These are phyloP conservation scores for Cardiocondyla obscurior DNA, from an alignment of 1,140 invertebrate genomes.

Conservation along the genomic window DNA sequence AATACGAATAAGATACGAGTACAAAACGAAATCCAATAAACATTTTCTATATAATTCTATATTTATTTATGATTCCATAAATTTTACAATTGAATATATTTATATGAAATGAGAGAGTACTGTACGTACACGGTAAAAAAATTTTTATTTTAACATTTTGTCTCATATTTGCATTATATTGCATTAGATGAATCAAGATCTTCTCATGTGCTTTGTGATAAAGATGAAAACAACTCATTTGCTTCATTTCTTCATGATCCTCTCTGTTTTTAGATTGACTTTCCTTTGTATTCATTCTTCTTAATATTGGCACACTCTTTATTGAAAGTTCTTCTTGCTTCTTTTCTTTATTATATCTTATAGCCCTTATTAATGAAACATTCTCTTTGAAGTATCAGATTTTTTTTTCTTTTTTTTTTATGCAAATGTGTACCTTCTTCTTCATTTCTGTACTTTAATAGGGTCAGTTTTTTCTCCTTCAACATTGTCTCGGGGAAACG, in stretches of 20 bases:
- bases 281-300: slow-evolving; percentile 5
- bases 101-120: background rate
- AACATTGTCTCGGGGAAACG: background rate
- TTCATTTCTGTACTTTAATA: slow-evolving; percentile 29
- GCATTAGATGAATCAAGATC: background rate
- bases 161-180: background rate
- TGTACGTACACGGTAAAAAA: no score
- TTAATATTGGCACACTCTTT: slow-evolving; percentile 15
- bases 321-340: background rate
- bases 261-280: slow-evolving; percentile 15
- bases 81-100: background rate
- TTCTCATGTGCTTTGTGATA: background rate
- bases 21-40: slow-evolving; percentile 2
- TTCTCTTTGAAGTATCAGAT: slow-evolving; percentile 31
- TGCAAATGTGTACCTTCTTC: background rate
- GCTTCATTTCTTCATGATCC: background rate
- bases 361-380: slow-evolving; percentile 24
- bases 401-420: slow-evolving; percentile 7
- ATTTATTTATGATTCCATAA: background rate
- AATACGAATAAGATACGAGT: background rate
- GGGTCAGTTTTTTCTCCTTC: background rate
- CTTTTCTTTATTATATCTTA: slow-evolving; percentile 14
- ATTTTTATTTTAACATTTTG: background rate
- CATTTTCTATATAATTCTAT: background rate
- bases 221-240: slow-evolving; percentile 16